phyloP scores from a whole-genome alignment of 2,888 invertebrate species.

The Macrophya annulata region DNA sequence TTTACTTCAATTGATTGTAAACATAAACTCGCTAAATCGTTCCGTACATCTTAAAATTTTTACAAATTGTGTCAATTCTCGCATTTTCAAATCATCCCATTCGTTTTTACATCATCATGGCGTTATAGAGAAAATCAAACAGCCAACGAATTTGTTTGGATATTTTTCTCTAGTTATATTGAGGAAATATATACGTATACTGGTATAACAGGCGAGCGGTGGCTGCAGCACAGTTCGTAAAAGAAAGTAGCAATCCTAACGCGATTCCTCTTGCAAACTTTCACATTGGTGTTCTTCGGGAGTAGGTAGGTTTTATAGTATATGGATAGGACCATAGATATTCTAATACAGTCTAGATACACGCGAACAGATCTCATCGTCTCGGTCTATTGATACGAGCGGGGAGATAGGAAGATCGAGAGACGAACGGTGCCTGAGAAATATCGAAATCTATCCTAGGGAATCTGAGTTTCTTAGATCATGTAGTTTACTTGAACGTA shows the following conservation, averaged over 20 bases:
- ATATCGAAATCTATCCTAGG: neutral
- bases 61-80: neutral
- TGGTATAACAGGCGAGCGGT: neutral
- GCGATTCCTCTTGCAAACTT: slow-evolving; percentile 55
- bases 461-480: neutral
- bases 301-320: slow-evolving; percentile 46
- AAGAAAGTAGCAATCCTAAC: slow-evolving; percentile 49
- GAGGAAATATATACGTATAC: slow-evolving; percentile 1
- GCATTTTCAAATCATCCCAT: neutral
- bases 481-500: neutral
- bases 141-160: neutral
- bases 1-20: neutral
- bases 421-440: neutral
- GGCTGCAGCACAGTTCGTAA: slow-evolving; percentile 31
- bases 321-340: neutral
- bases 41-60: neutral
- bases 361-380: slow-evolving; percentile 14
- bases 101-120: neutral
- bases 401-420: slow-evolving; percentile 4
- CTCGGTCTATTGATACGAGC: slow-evolving; percentile 19
- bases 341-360: slow-evolving; percentile 42
- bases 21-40: neutral
- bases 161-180: neutral
- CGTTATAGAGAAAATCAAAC: neutral
- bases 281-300: slow-evolving; percentile 48